phyloP scores from a whole-genome alignment of 2,113 vertebrate species.

The Gyps fulvus region DNA sequence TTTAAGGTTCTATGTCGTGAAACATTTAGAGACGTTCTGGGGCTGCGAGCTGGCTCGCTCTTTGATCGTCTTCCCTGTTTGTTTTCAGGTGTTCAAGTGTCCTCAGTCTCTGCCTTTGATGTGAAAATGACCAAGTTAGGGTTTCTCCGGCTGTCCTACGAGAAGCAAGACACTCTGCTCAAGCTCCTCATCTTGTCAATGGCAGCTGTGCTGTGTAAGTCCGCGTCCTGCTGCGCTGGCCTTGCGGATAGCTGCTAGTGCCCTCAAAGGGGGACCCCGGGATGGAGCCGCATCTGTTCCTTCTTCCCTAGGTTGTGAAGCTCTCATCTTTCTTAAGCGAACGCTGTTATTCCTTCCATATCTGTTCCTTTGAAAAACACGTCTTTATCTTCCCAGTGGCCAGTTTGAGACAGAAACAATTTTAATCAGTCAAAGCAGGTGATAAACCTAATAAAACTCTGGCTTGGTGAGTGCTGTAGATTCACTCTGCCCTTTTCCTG shows the following conservation, averaged over 20 bases:
- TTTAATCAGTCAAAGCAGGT: neutral
- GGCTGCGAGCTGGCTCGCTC: neutral
- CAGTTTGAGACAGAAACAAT: neutral
- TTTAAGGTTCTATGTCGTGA: accelerated
- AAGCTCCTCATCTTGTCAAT: slow-evolving; percentile 98
- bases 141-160: slow-evolving; percentile 95
- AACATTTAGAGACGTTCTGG: accelerated
- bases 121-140: slow-evolving; percentile 94
- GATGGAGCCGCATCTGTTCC: neutral
- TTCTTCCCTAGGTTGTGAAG: too few species aligned
- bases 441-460: accelerated
- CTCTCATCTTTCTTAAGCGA: neutral
- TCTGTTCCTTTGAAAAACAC: neutral
- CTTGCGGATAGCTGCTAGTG: neutral
- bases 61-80: neutral
- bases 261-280: neutral
- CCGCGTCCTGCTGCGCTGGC: neutral
- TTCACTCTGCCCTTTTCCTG: neutral
- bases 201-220: slow-evolving; percentile 97
- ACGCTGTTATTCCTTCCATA: accelerated
- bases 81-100: slow-evolving; percentile 66
- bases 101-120: slow-evolving; percentile 41
- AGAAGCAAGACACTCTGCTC: slow-evolving; percentile 98
- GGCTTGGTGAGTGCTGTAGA: accelerated
- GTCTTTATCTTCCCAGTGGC: accelerated